Evolutionary conservation across 2,888 invertebrate species (phyloP).

Genomic region (Anodontia alba): DNA sequence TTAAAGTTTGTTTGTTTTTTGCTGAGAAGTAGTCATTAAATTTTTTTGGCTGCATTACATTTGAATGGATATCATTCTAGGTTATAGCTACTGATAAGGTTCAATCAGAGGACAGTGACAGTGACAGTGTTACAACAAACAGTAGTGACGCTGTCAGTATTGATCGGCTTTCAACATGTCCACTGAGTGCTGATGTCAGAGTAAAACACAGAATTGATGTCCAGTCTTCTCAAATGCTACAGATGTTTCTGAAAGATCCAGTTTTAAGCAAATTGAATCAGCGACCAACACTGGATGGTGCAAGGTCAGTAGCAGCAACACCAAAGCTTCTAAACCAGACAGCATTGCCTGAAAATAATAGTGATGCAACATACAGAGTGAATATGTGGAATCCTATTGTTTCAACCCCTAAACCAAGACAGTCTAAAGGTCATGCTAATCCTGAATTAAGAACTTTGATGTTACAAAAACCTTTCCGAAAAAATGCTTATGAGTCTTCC

Average conservation of each 20-base stretch:
- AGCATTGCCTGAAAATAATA: constrained; percentile 34
- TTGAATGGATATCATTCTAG: background rate
- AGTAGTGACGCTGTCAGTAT: constrained; percentile 63
- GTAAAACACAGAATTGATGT: constrained; percentile 37
- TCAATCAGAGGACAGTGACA: background rate
- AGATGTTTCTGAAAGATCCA: constrained; percentile 53
- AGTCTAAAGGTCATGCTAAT: background rate
- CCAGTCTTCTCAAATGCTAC: constrained; percentile 21
- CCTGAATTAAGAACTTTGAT: background rate
- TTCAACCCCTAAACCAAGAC: constrained; percentile 24
- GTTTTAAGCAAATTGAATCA: constrained; percentile 47
- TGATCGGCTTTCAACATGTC: constrained; percentile 69
- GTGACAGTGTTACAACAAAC: background rate
- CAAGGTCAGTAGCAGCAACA: background rate
- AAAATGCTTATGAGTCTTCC: background rate
- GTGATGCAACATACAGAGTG: constrained; percentile 46
- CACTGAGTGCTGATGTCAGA: constrained; percentile 58
- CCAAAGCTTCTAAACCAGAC: constrained; percentile 28
- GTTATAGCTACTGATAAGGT: background rate
- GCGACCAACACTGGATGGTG: constrained; percentile 23
- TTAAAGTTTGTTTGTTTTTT: too few relatives aligned
- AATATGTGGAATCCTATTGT: constrained; percentile 61
- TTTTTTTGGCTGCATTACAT: too few relatives aligned
- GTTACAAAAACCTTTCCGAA: background rate
- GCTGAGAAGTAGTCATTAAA: too few relatives aligned